Base-by-base conservation (phyloP, 2,797 vertebrate species). In the Nasua narica region DNA sequence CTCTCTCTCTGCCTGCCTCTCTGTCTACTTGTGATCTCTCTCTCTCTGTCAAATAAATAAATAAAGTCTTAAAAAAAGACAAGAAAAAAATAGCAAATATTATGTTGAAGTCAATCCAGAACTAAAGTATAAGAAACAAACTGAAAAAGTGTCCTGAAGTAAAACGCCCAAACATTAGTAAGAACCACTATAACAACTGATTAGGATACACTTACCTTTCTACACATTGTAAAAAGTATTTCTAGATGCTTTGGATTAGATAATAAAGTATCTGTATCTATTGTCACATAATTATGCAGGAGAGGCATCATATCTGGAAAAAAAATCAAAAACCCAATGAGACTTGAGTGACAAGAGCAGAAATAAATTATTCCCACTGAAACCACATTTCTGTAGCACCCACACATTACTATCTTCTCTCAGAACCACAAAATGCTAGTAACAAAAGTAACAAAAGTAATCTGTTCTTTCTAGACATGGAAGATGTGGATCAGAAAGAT, bases 221-320 rank as follows among this genome's bases (percentile, higher is more conserved):
- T 99, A 98, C 99, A 99, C 99, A 99, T 99, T 88, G 98, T 99
- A 97, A 99, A 99, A 98, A 99, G 99, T 95, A 99, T 99, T 98
- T 99, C 99, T 92, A 99, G 98, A 98, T 99, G 99, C 94, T 99
- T 99, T 32, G 99, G 99, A 97, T 99, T 99, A 89, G 99, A 99
- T 48, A 99, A 98, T 79, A 99, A 99, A 97, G 99, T 99, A 97
- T 99, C 99, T 0, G 99, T 99, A 92, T 99, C 99, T 97, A 99
- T 99, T 0, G 99, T 99, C 97, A 99, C 99, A 37, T 99, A 99
- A 98, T 99, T 99, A 98, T 99, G 99, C 97, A 99, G 98, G 56
- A 99, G 99, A 96, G 99, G 99, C 99, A 99, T 99, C 99, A 99
- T 99, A 98, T 99, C 99, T 99, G 98, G 60, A 85, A 97, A 96